Base-by-base conservation (phyloP, 2,888 invertebrate species). In the Embidobia sp. region DNA sequence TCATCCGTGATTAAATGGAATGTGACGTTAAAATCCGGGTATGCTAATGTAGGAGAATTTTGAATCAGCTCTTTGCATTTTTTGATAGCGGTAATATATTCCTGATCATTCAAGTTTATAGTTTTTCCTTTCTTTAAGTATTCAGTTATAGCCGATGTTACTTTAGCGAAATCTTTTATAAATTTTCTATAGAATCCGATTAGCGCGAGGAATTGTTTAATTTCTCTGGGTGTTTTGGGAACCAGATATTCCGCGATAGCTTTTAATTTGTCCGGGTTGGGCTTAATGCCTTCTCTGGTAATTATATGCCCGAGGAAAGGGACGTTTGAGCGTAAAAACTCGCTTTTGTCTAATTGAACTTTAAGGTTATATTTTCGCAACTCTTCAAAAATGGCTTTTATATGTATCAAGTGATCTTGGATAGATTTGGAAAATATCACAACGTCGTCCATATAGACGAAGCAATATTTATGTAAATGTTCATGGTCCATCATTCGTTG, bases 401-500 rank as follows among this genome's bases (percentile, higher is more conserved):
- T 19, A 15, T 18, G 19, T 19, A 42, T 42, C n/a, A 42, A 4
- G 19, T 42, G 42, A 1, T 42, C 42, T 5, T 42, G 42, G 3
- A 26, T 7, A 1, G 27, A 46, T 13, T 46, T 46, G 6, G 46
- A 42, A 42, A 42, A 42, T n/a, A 42, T 42, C n/a, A n/a, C n/a
- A n/a, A n/a, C n/a, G n/a, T n/a, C n/a, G n/a, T n/a, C n/a, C n/a
- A n/a, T n/a, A n/a, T n/a, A n/a, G n/a, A n/a, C n/a, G n/a, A 3
- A 42, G 6, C 22, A 33, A 33, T 11, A 3, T 33, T 33, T 10
- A 8, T 10, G 33, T 33, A 33, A 11, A 33, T 33, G 11, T n/a
- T 33, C 33, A n/a, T 27, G 40, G 11, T 67, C 67, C 44, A 67
- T 67, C 40, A 22, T 22, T 22, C 22, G 3, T 22, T 22, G 22